These are phyloP conservation scores for Galeopterus variegatus DNA, from an alignment of 2,113 vertebrate species.

Conservation along the genomic window DNA sequence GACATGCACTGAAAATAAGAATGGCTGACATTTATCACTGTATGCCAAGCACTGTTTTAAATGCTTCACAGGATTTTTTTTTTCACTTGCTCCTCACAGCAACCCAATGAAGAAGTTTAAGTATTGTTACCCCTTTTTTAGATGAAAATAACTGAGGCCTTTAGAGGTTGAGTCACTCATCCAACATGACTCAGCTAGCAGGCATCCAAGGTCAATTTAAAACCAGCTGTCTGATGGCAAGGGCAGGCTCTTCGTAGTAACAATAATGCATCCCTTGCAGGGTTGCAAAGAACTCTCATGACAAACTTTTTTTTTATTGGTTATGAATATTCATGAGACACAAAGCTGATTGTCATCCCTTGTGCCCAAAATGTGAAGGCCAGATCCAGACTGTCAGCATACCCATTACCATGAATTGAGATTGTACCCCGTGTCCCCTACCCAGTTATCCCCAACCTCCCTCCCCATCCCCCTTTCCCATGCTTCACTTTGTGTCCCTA, in stretches of 20 bases:
- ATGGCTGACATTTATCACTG: neutral
- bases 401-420: too few relatives aligned
- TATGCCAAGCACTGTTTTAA: neutral
- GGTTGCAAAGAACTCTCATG: neutral
- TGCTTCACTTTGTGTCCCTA: too few relatives aligned
- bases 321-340: too few relatives aligned
- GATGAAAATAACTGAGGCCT: neutral
- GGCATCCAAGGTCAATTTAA: neutral
- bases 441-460: too few relatives aligned
- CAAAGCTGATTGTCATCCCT: too few relatives aligned
- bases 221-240: neutral
- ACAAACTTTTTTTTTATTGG: too few relatives aligned
- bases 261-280: neutral
- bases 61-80: neutral
- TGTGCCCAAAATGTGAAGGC: too few relatives aligned
- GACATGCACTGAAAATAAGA: neutral
- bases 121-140: neutral
- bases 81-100: neutral
- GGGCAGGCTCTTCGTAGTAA: neutral
- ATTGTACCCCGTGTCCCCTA: too few relatives aligned
- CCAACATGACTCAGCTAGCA: neutral
- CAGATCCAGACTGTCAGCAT: too few relatives aligned
- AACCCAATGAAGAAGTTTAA: neutral
- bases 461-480: too few relatives aligned
- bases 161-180: neutral